Conservation (phyloP, 2,888 invertebrate species). For the Oxyscelio sp. region DNA sequence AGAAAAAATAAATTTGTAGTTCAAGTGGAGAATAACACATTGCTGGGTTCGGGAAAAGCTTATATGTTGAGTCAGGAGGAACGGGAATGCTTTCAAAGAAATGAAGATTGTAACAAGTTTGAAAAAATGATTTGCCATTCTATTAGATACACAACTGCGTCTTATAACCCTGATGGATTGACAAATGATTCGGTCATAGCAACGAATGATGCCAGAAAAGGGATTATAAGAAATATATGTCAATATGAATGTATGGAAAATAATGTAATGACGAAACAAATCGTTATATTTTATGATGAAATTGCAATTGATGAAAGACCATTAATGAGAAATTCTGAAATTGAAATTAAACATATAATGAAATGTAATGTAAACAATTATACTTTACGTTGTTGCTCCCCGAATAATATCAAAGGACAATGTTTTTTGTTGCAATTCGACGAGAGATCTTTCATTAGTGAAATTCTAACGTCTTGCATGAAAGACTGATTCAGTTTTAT, state of each 20-base stretch:
- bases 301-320: neutral
- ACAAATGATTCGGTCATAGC: slow-evolving; percentile 50
- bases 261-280: neutral
- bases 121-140: slow-evolving; percentile 39
- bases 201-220: slow-evolving; percentile 11
- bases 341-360: neutral
- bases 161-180: slow-evolving; percentile 24
- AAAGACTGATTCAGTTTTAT: too few relatives aligned
- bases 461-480: neutral
- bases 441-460: neutral
- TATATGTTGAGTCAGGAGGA: slow-evolving; percentile 38
- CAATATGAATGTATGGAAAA: neutral
- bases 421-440: neutral
- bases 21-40: slow-evolving; percentile 7
- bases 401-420: neutral
- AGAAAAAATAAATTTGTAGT: slow-evolving; percentile 26
- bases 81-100: slow-evolving; percentile 4
- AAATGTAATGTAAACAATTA: neutral
- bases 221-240: slow-evolving; percentile 42
- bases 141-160: slow-evolving; percentile 33
- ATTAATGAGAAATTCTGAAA: neutral
- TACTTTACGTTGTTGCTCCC: neutral
- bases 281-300: slow-evolving; percentile 9
- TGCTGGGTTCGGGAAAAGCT: slow-evolving; percentile 33
- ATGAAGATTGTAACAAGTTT: slow-evolving; percentile 20